These are phyloP conservation scores for human DNA, from an alignment of 2,113 vertebrate genomes.

Conservation along the genomic window GRCh38 chr7:105960001-105960500, in stretches of 20 bases:
- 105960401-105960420: neutral
- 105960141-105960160: neutral
- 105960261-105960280: neutral
- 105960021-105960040: too few relatives aligned
- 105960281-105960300: neutral
- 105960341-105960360: neutral
- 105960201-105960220: too few relatives aligned
- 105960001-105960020: too few relatives aligned
- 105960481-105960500: neutral
- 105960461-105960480: neutral
- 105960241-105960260: neutral
- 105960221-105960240: neutral
- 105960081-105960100: neutral
- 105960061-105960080: neutral
- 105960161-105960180: neutral
- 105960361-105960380: neutral
- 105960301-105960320: neutral
- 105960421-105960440: neutral
- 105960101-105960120: neutral
- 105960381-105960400: neutral
- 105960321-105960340: neutral
- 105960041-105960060: neutral
- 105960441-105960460: neutral
- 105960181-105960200: neutral
- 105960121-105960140: neutral